Conservation (phyloP, 2,113 vertebrate species). For the Tor tambroides region DNA sequence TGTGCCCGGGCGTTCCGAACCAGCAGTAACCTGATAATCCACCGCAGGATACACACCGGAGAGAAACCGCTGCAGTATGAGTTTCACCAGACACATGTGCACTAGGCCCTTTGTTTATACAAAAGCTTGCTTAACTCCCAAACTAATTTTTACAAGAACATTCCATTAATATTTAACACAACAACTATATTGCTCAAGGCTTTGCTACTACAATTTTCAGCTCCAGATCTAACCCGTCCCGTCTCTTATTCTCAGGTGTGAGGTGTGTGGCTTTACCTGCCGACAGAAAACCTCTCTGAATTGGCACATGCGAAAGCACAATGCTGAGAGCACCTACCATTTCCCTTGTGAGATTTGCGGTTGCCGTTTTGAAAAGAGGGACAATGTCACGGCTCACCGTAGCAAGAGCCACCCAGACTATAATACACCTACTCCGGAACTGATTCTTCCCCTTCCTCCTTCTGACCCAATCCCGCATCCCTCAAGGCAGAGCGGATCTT, state of each 20-base stretch:
- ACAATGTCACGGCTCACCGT: conserved; percentile 81
- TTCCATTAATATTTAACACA: neutral
- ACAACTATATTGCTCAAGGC: neutral
- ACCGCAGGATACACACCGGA: conserved; percentile 83
- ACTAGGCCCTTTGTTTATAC: conserved; percentile 3
- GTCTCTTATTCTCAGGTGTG: conserved; percentile 73
- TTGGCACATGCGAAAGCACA: conserved; percentile 84
- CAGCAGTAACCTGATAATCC: conserved; percentile 84
- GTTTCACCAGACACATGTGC: neutral
- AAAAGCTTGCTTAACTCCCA: neutral
- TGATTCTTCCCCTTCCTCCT: neutral
- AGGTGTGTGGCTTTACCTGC: conserved; percentile 85
- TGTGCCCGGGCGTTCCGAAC: conserved; percentile 83
- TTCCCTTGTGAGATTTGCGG: conserved; percentile 83
- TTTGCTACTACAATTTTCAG: neutral
- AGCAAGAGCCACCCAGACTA: conserved; percentile 79
- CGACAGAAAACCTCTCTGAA: conserved; percentile 87
- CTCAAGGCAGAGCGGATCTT: neutral
- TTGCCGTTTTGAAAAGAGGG: conserved; percentile 82
- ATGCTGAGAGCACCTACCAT: conserved; percentile 72
- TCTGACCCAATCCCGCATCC: neutral
- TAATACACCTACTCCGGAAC: neutral
- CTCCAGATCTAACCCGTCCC: neutral
- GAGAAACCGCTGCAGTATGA: conserved; percentile 86
- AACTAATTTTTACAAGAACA: neutral